Base-by-base conservation (phyloP, 92 coral and sea anemone species). In the Palythoa grandiflora region DNA sequence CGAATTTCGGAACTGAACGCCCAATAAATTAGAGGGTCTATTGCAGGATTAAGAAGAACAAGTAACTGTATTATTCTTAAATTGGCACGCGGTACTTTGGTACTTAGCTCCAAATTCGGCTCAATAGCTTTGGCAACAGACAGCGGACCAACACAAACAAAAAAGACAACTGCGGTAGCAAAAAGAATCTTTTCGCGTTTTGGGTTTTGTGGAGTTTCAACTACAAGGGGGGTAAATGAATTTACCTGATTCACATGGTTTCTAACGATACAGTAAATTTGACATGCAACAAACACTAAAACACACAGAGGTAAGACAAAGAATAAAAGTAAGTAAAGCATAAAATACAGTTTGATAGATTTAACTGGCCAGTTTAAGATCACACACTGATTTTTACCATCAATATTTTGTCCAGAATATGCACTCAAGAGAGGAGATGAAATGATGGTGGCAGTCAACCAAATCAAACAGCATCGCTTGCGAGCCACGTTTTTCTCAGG, bases 381-480 rank as follows among this genome's bases (percentile, higher is more conserved):
- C 16, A 40, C 16, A 19, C 77, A 38, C 77, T 14, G 15, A 36
- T 6, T 15, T 28, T 1, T 35, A 40, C 47, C 9, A 6, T 38
- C 13, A 12, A 8, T 9, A 6, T 11, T 71, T 35, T 68, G 47
- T 35, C 16, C 47, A 36, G 48, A 71, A 37, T 21, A 36, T 71
- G 75, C 75, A 38, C 74, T 19, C 74, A 68, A 68, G 40, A 68
- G 39, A 17, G 74, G 74, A 68, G 74, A 71, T 47, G 75, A 71
- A 15, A 11, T 21, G 1, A 71, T 3, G 47, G 47, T 38, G 17
- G 75, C 75, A 9, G 13, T 21, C 75, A 71, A 71, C 75, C 75
- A 71, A 37, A 71, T 71, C 1, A 37, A 40, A 37, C 75, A 10
- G 48, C 75, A 71, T 37, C 19, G 75, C 75, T 71, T 71, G 38